phyloP scores from a whole-genome alignment of 2,113 vertebrate genomes.

The Callocephalon fimbriatum region DNA sequence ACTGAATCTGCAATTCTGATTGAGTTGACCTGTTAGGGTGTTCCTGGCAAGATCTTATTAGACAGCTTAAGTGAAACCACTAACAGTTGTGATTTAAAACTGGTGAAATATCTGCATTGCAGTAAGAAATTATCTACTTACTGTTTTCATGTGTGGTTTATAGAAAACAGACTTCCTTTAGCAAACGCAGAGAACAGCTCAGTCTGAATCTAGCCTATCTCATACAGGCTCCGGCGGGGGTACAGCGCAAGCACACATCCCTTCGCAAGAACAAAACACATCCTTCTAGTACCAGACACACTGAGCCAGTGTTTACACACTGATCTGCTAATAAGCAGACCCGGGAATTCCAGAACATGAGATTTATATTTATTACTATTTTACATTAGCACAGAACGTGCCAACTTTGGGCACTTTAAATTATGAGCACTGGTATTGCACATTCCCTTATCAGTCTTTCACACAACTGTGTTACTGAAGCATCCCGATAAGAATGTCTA shows the following conservation, averaged over 20 bases:
- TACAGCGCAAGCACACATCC: neutral
- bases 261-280: neutral
- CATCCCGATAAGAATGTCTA: constrained; percentile 50
- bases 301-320: constrained; percentile 46
- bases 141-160: neutral
- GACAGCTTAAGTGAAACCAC: neutral
- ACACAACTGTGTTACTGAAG: constrained; percentile 34
- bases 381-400: neutral
- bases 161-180: neutral
- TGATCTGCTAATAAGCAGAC: constrained; percentile 48
- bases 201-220: neutral
- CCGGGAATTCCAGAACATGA: neutral
- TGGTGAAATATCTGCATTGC: neutral
- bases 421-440: constrained; percentile 18
- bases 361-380: constrained; percentile 56
- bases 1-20: neutral
- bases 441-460: constrained; percentile 51
- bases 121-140: neutral
- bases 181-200: neutral
- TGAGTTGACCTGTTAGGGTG: neutral
- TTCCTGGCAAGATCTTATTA: neutral
- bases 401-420: constrained; percentile 58
- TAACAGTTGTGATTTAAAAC: neutral
- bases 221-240: neutral
- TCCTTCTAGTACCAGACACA: constrained; percentile 21